Conservation (phyloP, 1,140 invertebrate species). For the Hetaerina americana region DNA sequence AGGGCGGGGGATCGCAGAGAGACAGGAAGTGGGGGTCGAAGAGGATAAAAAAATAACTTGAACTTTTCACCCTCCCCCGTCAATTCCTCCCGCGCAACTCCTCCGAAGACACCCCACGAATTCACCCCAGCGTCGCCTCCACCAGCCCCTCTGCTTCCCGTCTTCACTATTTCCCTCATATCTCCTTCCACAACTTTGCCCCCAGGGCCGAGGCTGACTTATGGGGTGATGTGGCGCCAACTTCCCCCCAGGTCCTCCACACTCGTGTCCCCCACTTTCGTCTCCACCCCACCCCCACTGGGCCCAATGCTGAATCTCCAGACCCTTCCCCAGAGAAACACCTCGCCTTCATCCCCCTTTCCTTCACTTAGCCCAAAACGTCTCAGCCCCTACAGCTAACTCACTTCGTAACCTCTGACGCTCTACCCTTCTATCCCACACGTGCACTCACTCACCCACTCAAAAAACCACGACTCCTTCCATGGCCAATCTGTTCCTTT, state of each 20-base stretch:
- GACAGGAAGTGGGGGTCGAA: background rate
- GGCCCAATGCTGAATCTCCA: background rate
- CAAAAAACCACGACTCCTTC: no score
- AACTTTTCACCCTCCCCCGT: background rate
- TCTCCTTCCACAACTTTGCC: background rate
- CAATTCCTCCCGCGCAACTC: background rate
- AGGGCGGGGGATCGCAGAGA: background rate
- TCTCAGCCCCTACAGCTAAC: no score
- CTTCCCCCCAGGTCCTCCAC: background rate
- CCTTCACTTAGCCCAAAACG: background rate
- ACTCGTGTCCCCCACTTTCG: background rate
- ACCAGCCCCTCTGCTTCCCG: background rate
- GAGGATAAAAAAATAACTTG: background rate
- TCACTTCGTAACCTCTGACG: no score
- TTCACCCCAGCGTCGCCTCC: background rate
- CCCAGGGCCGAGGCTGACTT: background rate
- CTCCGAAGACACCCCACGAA: background rate
- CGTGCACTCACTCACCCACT: no score
- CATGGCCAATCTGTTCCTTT: no score
- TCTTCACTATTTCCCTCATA: background rate
- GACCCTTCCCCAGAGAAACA: background rate
- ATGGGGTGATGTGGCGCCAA: background rate
- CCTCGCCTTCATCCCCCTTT: background rate
- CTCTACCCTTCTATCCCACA: no score
- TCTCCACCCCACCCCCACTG: background rate